Evolutionary conservation across 2,888 invertebrate genomes (phyloP).

Genomic region (Mimas tiliae): DNA sequence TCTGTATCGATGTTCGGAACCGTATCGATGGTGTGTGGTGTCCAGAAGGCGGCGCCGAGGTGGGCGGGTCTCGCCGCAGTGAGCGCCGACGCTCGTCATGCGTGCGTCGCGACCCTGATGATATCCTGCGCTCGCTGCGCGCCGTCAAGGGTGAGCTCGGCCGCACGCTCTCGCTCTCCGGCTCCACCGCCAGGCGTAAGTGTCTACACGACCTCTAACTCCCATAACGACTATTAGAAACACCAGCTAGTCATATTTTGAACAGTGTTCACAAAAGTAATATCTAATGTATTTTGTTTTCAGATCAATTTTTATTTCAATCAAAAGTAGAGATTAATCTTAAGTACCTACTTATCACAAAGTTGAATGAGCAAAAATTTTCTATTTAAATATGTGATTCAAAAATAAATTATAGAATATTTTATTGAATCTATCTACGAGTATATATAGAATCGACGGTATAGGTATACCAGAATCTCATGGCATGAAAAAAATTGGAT

Average conservation of each 20-base stretch:
- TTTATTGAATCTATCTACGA: background rate
- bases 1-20: background rate
- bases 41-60: constrained; percentile 51
- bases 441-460: background rate
- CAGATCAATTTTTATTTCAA: background rate
- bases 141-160: constrained; percentile 93
- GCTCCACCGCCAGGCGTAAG: constrained; percentile 90
- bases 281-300: background rate
- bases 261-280: too few relatives aligned
- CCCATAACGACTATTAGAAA: too few relatives aligned
- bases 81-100: constrained; percentile 93
- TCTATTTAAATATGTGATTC: background rate
- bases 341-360: background rate
- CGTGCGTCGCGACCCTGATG: constrained; percentile 93
- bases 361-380: background rate
- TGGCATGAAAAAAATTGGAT: too few relatives aligned
- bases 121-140: constrained; percentile 91
- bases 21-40: background rate
- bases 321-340: background rate
- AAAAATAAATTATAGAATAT: background rate
- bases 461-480: too few relatives aligned
- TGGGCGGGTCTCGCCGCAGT: constrained; percentile 67
- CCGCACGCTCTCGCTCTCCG: constrained; percentile 92
- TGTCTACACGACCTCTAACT: constrained; percentile 46
- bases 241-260: too few relatives aligned